Evolutionary conservation across 1,140 invertebrate genomes (phyloP).

Genomic region (Drosophila ercepeae): DNA sequence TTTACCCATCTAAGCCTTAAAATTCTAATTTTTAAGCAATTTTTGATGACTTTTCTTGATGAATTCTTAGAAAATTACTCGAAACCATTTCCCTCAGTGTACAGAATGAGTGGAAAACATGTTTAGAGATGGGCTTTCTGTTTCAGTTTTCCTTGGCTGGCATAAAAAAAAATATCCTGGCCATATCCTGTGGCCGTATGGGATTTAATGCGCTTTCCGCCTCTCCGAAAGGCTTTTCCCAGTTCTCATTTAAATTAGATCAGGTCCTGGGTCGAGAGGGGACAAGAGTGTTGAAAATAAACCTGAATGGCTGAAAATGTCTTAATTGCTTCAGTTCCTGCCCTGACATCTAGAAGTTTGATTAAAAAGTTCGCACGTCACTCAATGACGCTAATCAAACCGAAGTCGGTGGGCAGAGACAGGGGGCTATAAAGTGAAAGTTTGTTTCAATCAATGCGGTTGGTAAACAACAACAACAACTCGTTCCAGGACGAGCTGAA

Average conservation of each 20-base stretch:
- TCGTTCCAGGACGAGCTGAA: conserved; percentile 16
- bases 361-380: conserved; percentile 77
- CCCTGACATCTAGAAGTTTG: conserved; percentile 56
- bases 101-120: neutral
- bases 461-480: conserved; percentile 2
- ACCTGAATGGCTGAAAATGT: conserved; percentile 26
- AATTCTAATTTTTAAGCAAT: no score
- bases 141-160: conserved; percentile 34
- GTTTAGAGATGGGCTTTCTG: conserved; percentile 5
- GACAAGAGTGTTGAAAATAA: neutral
- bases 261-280: conserved; percentile 17
- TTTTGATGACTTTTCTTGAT: no score
- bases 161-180: conserved; percentile 65
- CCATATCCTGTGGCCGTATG: conserved; percentile 66
- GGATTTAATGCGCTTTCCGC: conserved; percentile 64
- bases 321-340: conserved; percentile 45
- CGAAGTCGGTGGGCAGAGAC: neutral
- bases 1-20: no score
- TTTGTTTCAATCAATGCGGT: conserved; percentile 77
- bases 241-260: conserved; percentile 73
- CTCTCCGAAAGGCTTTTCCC: conserved; percentile 3
- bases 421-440: conserved; percentile 55
- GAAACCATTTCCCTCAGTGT: neutral
- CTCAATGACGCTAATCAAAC: conserved; percentile 70
- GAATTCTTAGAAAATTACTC: no score